phyloP scores from a whole-genome alignment of 2,888 invertebrate genomes.

The Ichneumoninae sp. region DNA sequence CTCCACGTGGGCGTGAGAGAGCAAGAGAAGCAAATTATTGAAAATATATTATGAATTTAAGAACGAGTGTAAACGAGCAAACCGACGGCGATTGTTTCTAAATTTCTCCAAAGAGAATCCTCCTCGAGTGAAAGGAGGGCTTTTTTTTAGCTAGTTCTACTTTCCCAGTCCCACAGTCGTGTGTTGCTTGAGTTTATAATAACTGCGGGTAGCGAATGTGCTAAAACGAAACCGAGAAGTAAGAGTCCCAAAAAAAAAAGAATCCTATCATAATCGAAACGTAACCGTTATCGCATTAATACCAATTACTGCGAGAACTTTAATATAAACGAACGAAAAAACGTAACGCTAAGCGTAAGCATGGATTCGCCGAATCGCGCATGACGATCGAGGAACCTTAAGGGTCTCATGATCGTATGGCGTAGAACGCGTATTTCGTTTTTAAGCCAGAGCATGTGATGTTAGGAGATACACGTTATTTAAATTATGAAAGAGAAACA shows the following conservation, averaged over 20 bases:
- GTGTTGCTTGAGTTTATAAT: conserved; percentile 79
- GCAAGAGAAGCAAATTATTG: conserved; percentile 3
- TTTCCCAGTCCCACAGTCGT: conserved; percentile 73
- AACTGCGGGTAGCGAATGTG: conserved; percentile 66
- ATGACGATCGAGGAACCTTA: conserved; percentile 50
- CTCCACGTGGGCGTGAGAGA: conserved; percentile 21
- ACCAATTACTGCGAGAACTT: conserved; percentile 24
- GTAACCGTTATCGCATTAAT: conserved; percentile 23
- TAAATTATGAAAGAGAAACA: conserved; percentile 65
- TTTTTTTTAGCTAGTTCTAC: conserved; percentile 74
- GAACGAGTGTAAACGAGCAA: conserved; percentile 7
- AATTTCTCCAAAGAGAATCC: conserved; percentile 81
- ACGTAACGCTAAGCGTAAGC: conserved; percentile 4
- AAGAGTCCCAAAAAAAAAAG: conserved; percentile 5
- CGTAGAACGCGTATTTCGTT: conserved; percentile 71
- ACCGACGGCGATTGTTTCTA: conserved; percentile 72
- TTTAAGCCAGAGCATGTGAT: conserved; percentile 78
- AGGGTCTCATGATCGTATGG: conserved; percentile 65
- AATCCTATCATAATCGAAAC: conserved; percentile 6
- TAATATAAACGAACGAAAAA: conserved; percentile 13
- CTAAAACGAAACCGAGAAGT: conserved; percentile 32
- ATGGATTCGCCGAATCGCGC: conserved; percentile 43
- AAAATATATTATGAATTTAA: conserved; percentile 10
- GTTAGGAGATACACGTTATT: conserved; percentile 75
- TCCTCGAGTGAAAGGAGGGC: conserved; percentile 69